Evolutionary conservation across 2,113 vertebrate species (phyloP).

Genomic region (Embiotoca jacksoni): DNA sequence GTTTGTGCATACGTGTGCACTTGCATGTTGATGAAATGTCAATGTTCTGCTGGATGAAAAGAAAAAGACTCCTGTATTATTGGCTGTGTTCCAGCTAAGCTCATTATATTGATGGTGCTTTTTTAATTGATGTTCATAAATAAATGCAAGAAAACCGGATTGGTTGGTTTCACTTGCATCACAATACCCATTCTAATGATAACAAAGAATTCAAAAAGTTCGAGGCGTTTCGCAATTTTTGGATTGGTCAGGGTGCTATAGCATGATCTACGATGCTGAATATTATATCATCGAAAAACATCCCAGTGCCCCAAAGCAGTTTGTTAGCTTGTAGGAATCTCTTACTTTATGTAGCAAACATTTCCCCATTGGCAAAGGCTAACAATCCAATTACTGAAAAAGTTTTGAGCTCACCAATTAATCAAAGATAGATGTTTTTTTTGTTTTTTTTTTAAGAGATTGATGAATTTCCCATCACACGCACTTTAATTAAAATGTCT

Average conservation of each 20-base stretch:
- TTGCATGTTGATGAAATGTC: slow-evolving; percentile 27
- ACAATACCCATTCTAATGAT: neutral
- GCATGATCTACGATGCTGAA: slow-evolving; percentile 28
- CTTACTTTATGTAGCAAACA: slow-evolving; percentile 28
- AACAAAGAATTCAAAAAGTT: neutral
- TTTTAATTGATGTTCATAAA: slow-evolving; percentile 60
- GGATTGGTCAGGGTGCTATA: slow-evolving; percentile 8
- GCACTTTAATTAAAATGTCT: slow-evolving; percentile 69
- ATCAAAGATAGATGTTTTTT: slow-evolving; percentile 65
- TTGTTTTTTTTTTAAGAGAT: slow-evolving; percentile 50
- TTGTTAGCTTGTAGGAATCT: slow-evolving; percentile 26
- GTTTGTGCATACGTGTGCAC: neutral
- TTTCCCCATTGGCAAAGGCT: slow-evolving; percentile 48
- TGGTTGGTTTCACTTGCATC: neutral
- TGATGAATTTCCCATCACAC: slow-evolving; percentile 65
- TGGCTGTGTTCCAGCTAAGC: slow-evolving; percentile 21
- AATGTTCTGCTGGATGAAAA: neutral
- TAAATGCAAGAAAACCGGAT: slow-evolving; percentile 38
- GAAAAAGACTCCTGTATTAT: neutral
- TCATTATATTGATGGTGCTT: slow-evolving; percentile 28
- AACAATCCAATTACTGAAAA: slow-evolving; percentile 72
- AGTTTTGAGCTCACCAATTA: slow-evolving; percentile 68
- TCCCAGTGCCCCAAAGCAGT: slow-evolving; percentile 13
- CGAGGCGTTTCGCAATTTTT: slow-evolving; percentile 15
- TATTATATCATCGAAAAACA: neutral